A percentile compares a stretch with the other conserved stretches of the same genome.
Evolutionary conservation across 2,113 vertebrate genomes (phyloP).

Genomic region (Microtus oregoni): DNA sequence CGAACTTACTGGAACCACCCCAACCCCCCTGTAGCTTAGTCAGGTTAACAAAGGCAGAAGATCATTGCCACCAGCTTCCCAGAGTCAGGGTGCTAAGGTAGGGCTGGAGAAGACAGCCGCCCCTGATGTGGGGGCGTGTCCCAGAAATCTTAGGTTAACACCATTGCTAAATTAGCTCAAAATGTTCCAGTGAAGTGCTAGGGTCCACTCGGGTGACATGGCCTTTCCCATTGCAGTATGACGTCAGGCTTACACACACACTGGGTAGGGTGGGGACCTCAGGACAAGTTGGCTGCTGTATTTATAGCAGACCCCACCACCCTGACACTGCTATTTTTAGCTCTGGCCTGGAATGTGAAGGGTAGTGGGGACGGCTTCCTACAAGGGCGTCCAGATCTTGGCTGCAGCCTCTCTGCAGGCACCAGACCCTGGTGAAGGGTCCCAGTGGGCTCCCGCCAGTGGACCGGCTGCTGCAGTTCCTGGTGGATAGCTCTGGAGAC

Average conservation of each 20-base stretch:
- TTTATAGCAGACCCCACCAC: constrained; percentile 19
- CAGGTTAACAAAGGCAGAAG: not conserved
- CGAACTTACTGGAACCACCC: not conserved
- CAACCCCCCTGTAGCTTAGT: not conserved
- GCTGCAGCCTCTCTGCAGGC: constrained; percentile 81
- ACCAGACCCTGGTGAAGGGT: constrained; percentile 92
- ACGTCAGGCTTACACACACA: not conserved
- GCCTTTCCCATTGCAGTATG: not conserved
- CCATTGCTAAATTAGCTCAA: not conserved
- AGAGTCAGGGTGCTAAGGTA: not conserved
- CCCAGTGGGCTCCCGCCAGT: constrained; percentile 90
- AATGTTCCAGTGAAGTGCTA: not conserved
- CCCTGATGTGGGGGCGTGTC: not conserved
- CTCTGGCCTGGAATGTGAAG: constrained; percentile 10
- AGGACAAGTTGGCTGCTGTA: not conserved
- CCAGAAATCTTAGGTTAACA: not conserved
- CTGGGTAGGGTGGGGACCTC: not conserved
- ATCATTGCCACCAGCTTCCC: not conserved
- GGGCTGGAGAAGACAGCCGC: not conserved
- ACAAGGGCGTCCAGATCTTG: not conserved
- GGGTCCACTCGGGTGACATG: not conserved
- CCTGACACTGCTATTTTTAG: constrained; percentile 61
- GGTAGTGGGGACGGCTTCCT: too few species aligned
- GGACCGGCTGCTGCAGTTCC: constrained; percentile 94
- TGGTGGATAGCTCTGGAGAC: constrained; percentile 93